Evolutionary conservation across 2,113 vertebrate genomes (phyloP), one percentile per base, ranked within the genome.

Genomic region (Boleophthalmus pectinirostris): DNA sequence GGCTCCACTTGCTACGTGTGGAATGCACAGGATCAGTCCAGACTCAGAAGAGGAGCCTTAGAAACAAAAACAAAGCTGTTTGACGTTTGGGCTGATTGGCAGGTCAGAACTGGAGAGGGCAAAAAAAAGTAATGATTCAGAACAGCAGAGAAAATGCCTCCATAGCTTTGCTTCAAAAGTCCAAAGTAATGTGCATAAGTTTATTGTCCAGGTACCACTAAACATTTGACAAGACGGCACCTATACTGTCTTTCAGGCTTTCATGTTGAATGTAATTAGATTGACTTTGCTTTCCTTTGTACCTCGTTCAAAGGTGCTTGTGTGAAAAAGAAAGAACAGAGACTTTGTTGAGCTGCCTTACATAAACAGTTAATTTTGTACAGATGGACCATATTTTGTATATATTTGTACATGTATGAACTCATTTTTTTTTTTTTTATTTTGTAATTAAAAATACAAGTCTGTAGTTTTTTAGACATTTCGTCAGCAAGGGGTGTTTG

Each of bases 381-480:
- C 76, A 91, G 77, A 79, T 78, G 65, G 89, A 90, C 89, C 89
- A 82, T 89, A 92, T 82, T 82, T 81, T 92, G 79, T 80, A 88
- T 83, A 88, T 76, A 60, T 61, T 49, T 90, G 82, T 90, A 85
- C 56, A 89, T 87, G 87, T 61, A 58, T 25, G 72, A 47, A 23
- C 66, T 89, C 74, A 83, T 82, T 74, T 47, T 68, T 66, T 74
- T 47, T 68, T 66, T 15, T 70, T 16, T 16, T 14, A 51, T 81
- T 90, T 82, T 87, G 76, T 81, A 72, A 87, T 51, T 68, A 77
- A 69, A 69, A 54, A 70, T 75, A 25, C 79, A 84, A 78, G 69
- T 87, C 79, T 91, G 83, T 88, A 88, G 77, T 85, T 85, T 83
- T 88, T 79, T 65, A 82, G 79, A 88, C 78, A 83, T 91, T 87